Percentiles rank a stretch among this genome's conserved stretches.
Evolutionary conservation across 2,797 vertebrate species (phyloP).

Genomic region (Tangara arthus): DNA sequence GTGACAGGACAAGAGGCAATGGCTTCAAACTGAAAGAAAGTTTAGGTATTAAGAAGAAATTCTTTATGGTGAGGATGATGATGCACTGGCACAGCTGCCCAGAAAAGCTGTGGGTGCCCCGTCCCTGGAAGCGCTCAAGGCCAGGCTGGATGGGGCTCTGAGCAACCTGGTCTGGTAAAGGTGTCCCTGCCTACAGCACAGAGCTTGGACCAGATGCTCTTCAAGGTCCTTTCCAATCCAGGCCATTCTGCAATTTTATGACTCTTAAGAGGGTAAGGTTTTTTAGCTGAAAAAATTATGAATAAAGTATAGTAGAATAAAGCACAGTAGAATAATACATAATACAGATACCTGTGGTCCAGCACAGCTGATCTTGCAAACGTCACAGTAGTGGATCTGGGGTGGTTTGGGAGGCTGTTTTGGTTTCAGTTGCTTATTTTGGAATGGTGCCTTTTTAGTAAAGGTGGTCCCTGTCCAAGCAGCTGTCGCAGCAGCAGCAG

Average conservation of each 20-base stretch:
- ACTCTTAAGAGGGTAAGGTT: not conserved
- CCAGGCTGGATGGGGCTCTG: not conserved
- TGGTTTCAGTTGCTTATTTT: conserved; percentile 93
- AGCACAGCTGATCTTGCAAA: conserved; percentile 98
- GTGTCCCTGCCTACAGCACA: not conserved
- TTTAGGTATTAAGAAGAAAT: not conserved
- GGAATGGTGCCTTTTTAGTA: conserved; percentile 94
- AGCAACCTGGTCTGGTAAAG: not conserved
- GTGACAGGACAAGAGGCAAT: not conserved
- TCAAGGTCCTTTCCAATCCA: not conserved
- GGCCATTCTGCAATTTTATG: not conserved
- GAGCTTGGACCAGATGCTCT: not conserved
- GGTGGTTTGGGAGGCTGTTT: conserved; percentile 96
- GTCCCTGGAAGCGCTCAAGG: not conserved
- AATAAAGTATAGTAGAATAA: not conserved
- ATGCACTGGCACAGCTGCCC: not conserved
- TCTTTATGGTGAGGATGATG: not conserved
- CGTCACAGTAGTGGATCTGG: conserved; percentile 98
- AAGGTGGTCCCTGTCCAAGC: conserved; percentile 90
- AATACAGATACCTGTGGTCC: conserved; percentile 89
- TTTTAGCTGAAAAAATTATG: not conserved
- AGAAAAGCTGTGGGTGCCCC: not conserved
- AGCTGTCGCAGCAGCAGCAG: conserved; percentile 90
- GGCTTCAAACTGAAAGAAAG: not conserved
- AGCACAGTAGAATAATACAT: not conserved